Base-by-base conservation (phyloP, 2,113 vertebrate genomes). In the Rhipidura dahli region DNA sequence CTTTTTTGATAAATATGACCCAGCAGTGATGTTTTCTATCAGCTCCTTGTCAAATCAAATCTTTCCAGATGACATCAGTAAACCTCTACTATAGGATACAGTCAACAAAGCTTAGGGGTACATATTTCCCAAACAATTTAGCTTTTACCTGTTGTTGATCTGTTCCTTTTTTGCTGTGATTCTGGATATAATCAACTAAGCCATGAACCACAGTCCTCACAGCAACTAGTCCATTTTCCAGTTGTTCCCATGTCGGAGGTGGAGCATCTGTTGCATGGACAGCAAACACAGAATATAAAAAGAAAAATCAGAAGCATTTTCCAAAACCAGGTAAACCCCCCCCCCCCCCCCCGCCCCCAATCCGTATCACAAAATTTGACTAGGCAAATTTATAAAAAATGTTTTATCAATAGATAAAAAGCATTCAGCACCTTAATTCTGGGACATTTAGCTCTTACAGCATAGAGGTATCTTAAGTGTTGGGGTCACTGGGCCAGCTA, bases 151-250 rank as follows among this genome's bases (percentile, higher is more conserved):
- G 99, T 89, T 99, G 99, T 81, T 99, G 99, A 95, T 99, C 99
- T 27, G 99, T 98, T 97, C 99, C 99, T 97, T 99, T 99, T 97
- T 99, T 99, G 98, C 99, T 99, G 95, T 99, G 99, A 97, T 99
- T 99, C 97, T 99, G 99, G 82, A 99, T 99, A 93, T 99, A 99
- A 97, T 99, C 99, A 91, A 99, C 99, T 83, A 99, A 97, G 15
- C 99, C 99, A 45, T 99, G 99, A 61, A 99, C 99, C 72, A 99
- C 99, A 10, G 99, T 99, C 92, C 99, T 99, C 78, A 99, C 99
- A 69, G 99, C 99, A 87, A 99, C 99, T 63, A 99, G 95, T n/a
- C 99, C 99, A 75, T 99, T 99, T 97, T 99, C 99, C 65, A 99
- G 98, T 91, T 99, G 99, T 95, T 99, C 99, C 99, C 99, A 99